phyloP scores from a whole-genome alignment of 2,113 vertebrate species.

The Pica pica region DNA sequence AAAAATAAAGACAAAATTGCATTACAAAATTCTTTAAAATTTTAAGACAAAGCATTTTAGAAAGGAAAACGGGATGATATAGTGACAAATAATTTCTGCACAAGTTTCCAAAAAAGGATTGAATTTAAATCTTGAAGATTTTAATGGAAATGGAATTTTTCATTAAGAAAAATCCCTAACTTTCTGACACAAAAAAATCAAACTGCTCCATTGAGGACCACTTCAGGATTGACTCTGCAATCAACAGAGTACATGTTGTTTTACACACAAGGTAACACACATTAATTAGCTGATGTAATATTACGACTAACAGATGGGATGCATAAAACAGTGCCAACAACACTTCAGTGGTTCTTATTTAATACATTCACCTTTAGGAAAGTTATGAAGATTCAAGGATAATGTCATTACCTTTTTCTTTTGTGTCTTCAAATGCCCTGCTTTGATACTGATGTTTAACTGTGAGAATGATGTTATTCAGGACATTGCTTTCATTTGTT shows the following conservation, averaged over 20 bases:
- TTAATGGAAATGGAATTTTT: background rate
- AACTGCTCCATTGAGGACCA: background rate
- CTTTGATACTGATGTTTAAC: background rate
- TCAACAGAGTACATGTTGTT: constrained; percentile 21
- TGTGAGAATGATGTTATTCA: background rate
- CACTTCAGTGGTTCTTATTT: constrained; percentile 53
- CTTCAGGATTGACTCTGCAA: background rate
- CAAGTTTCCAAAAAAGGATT: background rate
- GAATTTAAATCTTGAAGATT: background rate
- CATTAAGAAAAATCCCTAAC: background rate
- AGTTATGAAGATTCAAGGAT: constrained; percentile 46
- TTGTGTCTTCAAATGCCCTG: background rate
- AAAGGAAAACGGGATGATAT: background rate
- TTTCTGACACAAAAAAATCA: background rate
- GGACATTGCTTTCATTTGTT: background rate
- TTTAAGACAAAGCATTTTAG: background rate
- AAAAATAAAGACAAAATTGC: background rate
- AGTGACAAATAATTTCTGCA: background rate
- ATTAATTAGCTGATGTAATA: constrained; percentile 40
- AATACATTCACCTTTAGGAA: constrained; percentile 50
- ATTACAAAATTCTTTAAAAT: background rate
- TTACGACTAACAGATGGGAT: constrained; percentile 44
- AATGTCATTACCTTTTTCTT: constrained; percentile 27
- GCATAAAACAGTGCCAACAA: constrained; percentile 30
- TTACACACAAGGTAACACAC: constrained; percentile 34